Percentiles rank a stretch among this genome's conserved stretches.
Evolutionary conservation across 2,113 vertebrate species (phyloP).

Genomic region (Brachyhypopomus occidentalis): DNA sequence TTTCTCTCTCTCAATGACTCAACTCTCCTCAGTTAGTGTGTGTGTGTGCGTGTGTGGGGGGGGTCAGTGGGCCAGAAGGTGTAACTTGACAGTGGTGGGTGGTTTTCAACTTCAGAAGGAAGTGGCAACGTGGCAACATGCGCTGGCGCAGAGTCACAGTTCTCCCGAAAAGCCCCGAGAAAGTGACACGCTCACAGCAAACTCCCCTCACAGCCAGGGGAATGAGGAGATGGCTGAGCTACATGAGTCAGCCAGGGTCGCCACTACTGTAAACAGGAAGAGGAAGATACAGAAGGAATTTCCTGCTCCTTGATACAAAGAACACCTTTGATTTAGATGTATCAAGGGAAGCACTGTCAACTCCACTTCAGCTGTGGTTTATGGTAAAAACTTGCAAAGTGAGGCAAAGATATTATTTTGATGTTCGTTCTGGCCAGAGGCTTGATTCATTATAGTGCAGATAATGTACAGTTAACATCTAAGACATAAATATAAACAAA

Average conservation of each 20-base stretch:
- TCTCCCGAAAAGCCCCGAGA: not conserved
- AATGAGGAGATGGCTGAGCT: not conserved
- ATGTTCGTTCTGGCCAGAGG: too few relatives aligned
- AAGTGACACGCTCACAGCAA: not conserved
- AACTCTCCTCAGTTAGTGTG: not conserved
- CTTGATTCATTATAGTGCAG: too few relatives aligned
- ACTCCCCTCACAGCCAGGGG: not conserved
- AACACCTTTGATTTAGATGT: too few relatives aligned
- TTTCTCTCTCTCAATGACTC: conserved; percentile 1
- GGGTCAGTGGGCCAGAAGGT: not conserved
- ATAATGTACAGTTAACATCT: too few relatives aligned
- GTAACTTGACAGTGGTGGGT: not conserved
- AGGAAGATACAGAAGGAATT: not conserved
- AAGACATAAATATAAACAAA: too few relatives aligned
- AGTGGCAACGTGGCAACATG: not conserved
- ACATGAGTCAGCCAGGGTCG: not conserved
- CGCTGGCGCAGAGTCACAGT: not conserved
- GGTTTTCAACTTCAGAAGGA: not conserved
- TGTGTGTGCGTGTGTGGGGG: not conserved
- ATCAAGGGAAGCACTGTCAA: too few relatives aligned
- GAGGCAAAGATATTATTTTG: too few relatives aligned
- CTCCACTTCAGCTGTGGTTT: not conserved
- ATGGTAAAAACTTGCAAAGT: too few relatives aligned
- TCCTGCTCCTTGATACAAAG: too few relatives aligned
- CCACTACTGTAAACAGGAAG: not conserved